Evolutionary conservation across 2,797 vertebrate species (phyloP).

Genomic region (Dendrocincla tyrannina): DNA sequence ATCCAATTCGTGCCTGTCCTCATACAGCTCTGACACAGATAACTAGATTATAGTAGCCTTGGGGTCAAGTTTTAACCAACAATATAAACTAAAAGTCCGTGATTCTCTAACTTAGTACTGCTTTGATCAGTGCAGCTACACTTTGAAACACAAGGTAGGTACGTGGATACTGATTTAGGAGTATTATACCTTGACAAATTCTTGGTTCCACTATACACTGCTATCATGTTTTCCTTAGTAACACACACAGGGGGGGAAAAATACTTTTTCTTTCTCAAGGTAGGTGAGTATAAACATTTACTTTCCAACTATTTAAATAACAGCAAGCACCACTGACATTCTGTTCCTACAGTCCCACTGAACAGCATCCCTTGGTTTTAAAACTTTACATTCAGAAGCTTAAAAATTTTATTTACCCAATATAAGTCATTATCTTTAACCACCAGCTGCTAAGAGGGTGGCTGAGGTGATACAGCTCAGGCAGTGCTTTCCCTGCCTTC

Average conservation of each 20-base stretch:
- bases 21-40: background rate
- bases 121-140: background rate
- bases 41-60: background rate
- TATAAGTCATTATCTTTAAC: background rate
- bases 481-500: background rate
- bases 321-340: background rate
- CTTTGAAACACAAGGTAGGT: background rate
- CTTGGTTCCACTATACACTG: background rate
- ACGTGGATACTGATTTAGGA: background rate
- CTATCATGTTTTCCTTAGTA: background rate
- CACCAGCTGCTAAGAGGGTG: background rate
- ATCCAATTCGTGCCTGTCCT: background rate
- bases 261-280: background rate
- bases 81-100: background rate
- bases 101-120: background rate
- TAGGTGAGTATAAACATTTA: background rate
- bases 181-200: background rate
- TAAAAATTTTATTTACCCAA: background rate
- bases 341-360: fast-evolving
- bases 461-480: background rate
- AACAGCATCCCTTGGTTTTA: background rate
- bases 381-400: background rate
- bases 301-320: background rate
- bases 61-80: background rate
- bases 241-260: background rate